Evolutionary conservation across 2,888 invertebrate species (phyloP), one percentile per base, ranked within the genome.

Genomic region (Agonum fuliginosum): DNA sequence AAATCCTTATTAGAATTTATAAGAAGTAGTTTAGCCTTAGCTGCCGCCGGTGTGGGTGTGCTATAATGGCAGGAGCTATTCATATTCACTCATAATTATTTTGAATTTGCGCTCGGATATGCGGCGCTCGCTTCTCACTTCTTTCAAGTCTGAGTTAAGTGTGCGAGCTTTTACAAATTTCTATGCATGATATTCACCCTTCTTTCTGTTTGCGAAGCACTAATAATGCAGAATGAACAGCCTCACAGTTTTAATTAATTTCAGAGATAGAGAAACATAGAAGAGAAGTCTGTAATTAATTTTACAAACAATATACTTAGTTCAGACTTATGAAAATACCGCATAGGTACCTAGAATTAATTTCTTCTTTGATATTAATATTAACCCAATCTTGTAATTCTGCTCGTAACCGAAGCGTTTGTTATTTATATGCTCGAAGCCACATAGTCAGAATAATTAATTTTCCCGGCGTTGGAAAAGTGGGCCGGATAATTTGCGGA

Each of bases 321-420:
- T 34, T 30, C n/a, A 51, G 71, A 71, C 71, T 71, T 46, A 71
- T 71, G 71, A 48, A 71, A 71, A 71, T 71, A 30, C 48, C 34
- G 30, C 51, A 27, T 46, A 27, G 71, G 46, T 71, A 71, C 51
- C 34, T 48, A 27, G 43, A 37, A 71, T 71, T 71, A 71, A 71
- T 71, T 30, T 71, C 71, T 71, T 48, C 71, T 71, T 71, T 71
- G 48, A 24, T 71, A 71, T 71, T 71, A 30, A 24, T 71, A 71
- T 51, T 46, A 70, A 24, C 46, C 48, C 34, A 48, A 70, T 70
- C 41, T 71, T 48, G 37, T 34, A 19, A 34, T 65, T 65, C 65
- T 65, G 37, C 10, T 1, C 24, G 27, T 12, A 12, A 48, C n/a
- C 48, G n/a, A 62, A 1, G 10, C 27, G 24, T 46, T 70, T 70